A percentile compares a stretch with the other conserved stretches of the same genome.
Evolutionary conservation across 2,797 vertebrate genomes (phyloP).

Genomic region (Chaetophractus vellerosus): DNA sequence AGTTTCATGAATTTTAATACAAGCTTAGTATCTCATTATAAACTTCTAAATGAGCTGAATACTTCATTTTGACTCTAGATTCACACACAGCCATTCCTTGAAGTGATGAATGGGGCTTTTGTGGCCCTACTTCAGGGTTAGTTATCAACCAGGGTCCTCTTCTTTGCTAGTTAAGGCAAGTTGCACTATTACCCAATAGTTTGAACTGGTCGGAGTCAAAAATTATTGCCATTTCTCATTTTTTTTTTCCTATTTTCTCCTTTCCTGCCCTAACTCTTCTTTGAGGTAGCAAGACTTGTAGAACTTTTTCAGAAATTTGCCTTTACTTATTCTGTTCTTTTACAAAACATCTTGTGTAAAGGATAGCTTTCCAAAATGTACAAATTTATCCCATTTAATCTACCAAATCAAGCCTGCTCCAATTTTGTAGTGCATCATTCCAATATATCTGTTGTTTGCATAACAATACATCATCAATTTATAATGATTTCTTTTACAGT

Average conservation of each 20-base stretch:
- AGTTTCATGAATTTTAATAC: not conserved
- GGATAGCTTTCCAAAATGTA: not conserved
- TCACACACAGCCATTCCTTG: not conserved
- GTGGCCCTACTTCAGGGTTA: rapidly evolving
- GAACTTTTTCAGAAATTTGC: not conserved
- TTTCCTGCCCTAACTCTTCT: not conserved
- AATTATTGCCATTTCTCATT: rapidly evolving
- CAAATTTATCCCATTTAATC: not conserved
- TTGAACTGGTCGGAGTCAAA: not conserved
- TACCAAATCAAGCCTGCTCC: rapidly evolving
- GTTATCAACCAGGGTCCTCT: rapidly evolving
- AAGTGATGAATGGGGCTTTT: not conserved
- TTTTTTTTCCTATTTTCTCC: not conserved
- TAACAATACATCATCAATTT: rapidly evolving
- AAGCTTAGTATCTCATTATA: not conserved
- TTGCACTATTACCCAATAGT: no score
- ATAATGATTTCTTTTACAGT: rapidly evolving
- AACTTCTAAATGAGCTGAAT: not conserved
- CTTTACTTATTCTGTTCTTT: not conserved
- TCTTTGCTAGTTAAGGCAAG: rapidly evolving
- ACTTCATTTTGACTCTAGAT: not conserved
- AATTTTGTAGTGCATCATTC: rapidly evolving
- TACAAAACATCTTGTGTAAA: not conserved
- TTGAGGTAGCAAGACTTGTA: not conserved
- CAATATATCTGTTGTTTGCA: rapidly evolving